A percentile compares a stretch with the other conserved stretches of the same genome.
Evolutionary conservation across 2,797 vertebrate genomes (phyloP).

Genomic region (Tenualosa thibaudeaui): DNA sequence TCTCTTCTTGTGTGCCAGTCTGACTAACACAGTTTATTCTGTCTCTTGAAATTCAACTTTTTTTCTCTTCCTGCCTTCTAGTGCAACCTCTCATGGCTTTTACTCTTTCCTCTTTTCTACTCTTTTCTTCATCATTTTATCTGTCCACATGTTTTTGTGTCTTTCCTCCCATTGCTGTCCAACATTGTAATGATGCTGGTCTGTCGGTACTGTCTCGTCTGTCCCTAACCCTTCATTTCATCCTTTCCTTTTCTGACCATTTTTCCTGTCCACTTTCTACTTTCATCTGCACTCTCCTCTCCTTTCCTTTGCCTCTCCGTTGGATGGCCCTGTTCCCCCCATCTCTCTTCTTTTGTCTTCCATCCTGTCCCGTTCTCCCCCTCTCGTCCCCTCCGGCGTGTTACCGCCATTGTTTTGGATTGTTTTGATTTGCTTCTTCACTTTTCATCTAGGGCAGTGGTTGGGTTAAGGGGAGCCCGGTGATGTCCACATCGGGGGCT

Average conservation of each 20-base stretch:
- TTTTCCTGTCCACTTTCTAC: not conserved
- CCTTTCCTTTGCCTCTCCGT: conserved; percentile 39
- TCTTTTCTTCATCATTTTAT: conserved; percentile 69
- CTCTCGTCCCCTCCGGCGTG: not conserved
- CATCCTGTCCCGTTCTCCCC: conserved; percentile 36
- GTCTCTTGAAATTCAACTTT: conserved; percentile 45
- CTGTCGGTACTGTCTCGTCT: not conserved
- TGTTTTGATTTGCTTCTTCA: conserved; percentile 84
- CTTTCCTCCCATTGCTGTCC: conserved; percentile 36
- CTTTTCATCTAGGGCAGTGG: conserved; percentile 93
- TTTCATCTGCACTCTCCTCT: conserved; percentile 27
- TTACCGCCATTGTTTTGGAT: conserved; percentile 64
- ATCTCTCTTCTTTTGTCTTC: conserved; percentile 32
- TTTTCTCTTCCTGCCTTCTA: conserved; percentile 42
- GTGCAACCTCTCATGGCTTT: conserved; percentile 70
- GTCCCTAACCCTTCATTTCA: conserved; percentile 13
- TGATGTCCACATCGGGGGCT: conserved; percentile 85
- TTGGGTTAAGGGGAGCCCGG: conserved; percentile 87
- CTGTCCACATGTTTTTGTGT: conserved; percentile 52
- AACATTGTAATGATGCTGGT: conserved; percentile 17
- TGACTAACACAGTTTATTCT: conserved; percentile 43
- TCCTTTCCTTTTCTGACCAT: conserved; percentile 32
- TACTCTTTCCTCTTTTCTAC: conserved; percentile 64
- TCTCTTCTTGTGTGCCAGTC: not conserved
- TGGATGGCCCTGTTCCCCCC: not conserved